Conservation (phyloP, 2,888 invertebrate genomes). For the Panzeria rudis region DNA sequence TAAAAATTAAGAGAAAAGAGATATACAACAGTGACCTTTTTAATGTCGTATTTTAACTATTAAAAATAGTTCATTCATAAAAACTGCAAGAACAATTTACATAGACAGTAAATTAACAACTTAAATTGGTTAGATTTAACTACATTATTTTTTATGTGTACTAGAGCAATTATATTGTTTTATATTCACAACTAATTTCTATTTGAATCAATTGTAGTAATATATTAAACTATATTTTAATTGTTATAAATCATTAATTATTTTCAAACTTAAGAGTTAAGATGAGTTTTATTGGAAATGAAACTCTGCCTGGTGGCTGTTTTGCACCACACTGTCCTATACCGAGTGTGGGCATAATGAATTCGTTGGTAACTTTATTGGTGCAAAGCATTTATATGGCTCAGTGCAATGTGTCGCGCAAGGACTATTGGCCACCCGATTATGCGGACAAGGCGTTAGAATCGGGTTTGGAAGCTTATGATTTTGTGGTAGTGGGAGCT, state of each 20-base stretch:
- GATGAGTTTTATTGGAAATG: slow-evolving; percentile 82
- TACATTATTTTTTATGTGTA: no score
- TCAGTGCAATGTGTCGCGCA: slow-evolving; percentile 85
- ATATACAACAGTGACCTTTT: no score
- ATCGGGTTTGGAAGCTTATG: slow-evolving; percentile 80
- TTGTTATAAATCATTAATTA: not conserved
- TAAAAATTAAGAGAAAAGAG: no score
- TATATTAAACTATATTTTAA: not conserved
- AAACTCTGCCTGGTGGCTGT: not conserved
- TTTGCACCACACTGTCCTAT: slow-evolving; percentile 70
- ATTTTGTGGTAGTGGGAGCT: slow-evolving; percentile 84
- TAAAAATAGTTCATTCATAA: no score
- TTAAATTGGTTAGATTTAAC: no score
- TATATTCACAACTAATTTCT: not conserved
- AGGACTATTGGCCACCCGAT: slow-evolving; percentile 86
- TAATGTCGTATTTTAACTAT: no score
- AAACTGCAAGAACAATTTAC: no score
- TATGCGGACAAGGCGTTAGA: slow-evolving; percentile 77
- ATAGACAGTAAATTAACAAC: no score
- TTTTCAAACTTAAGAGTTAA: not conserved
- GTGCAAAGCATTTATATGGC: slow-evolving; percentile 86
- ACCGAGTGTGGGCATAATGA: slow-evolving; percentile 75
- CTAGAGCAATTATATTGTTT: not conserved
- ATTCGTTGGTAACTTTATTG: slow-evolving; percentile 84
- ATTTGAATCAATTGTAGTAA: not conserved